phyloP scores from a whole-genome alignment of 2,888 invertebrate genomes.

The Sepioteuthis lessoniana region DNA sequence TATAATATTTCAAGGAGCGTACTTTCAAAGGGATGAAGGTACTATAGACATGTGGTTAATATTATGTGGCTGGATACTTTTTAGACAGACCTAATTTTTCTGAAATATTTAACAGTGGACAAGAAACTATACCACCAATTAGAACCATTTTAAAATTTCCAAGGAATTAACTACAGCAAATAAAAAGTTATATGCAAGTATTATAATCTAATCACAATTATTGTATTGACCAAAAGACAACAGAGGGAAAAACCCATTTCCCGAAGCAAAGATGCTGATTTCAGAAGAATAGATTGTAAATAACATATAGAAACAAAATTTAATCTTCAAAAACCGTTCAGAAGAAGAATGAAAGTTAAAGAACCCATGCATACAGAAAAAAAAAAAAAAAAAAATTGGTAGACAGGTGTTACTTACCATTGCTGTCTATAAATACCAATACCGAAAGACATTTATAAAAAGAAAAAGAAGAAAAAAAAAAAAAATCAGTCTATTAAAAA shows the following conservation, averaged over 20 bases:
- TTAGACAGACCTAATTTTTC: too few species aligned
- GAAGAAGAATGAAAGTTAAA: neutral
- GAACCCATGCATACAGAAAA: slow-evolving; percentile 5
- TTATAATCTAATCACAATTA: neutral
- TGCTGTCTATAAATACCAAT: neutral
- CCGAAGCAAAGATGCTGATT: neutral
- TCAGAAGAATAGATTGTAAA: neutral
- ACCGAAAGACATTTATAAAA: neutral
- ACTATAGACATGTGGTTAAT: too few species aligned
- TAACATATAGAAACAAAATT: neutral
- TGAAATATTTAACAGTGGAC: too few species aligned
- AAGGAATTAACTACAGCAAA: neutral
- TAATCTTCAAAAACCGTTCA: neutral
- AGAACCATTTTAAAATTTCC: too few species aligned
- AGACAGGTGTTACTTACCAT: neutral
- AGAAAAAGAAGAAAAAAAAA: neutral
- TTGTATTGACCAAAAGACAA: neutral
- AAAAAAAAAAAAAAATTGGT: neutral
- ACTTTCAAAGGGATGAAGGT: too few species aligned
- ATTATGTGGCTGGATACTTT: too few species aligned
- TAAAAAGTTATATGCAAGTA: neutral
- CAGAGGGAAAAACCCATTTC: neutral
- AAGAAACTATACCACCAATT: too few species aligned
- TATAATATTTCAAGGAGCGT: too few species aligned
- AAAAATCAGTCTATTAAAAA: too few species aligned